Base-by-base conservation (phyloP, 2,797 vertebrate species). In the Microctenopoma steveboyesi region DNA sequence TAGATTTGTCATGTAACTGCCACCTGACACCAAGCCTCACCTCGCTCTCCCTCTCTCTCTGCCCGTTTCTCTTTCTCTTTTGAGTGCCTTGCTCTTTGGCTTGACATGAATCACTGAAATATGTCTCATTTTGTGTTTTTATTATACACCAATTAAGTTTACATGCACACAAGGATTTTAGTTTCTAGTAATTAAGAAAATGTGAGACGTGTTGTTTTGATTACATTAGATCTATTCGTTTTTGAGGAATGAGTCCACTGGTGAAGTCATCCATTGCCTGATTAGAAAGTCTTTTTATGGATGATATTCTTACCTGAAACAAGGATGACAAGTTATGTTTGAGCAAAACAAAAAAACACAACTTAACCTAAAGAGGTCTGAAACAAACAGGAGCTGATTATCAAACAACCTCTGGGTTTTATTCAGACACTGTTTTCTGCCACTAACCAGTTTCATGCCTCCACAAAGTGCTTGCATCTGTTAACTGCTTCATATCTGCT, bases 1-100 rank as follows among this genome's bases (percentile, higher is more conserved):
- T 66, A 37, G 64, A 81, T 85, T 76, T 81, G 76, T 87, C 82
- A 86, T 84, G 39, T 51, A 5, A 35, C 62, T 81, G 79, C 50
- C 35, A 80, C 80, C 72, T 66, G 55, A 78, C 57, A 68, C 64
- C 30, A 46, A 66, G 42, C 55, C 59, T 65, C 45, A 61, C 39
- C 53, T 76, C 61, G 57, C 10, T 63, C 30, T 60, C 30, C 46
- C 56, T 58, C 49, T 53, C 25, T 11, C 0, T 16, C 47, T 45
- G 48, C n/a, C 1, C 18, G 3, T 18, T 18, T 39, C 16, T 52
- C 2, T n/a, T 3, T 51, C 47, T 30, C 73, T 30, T 28, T 1
- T 46, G 5, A 30, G 63, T 78, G 63, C 4, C 45, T 71, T 16
- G n/a, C 16, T 16, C 55, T 2, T 30, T 71, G 56, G 58, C 66